Conservation (phyloP, 2,888 invertebrate species). For the Plagodis dolabraria region DNA sequence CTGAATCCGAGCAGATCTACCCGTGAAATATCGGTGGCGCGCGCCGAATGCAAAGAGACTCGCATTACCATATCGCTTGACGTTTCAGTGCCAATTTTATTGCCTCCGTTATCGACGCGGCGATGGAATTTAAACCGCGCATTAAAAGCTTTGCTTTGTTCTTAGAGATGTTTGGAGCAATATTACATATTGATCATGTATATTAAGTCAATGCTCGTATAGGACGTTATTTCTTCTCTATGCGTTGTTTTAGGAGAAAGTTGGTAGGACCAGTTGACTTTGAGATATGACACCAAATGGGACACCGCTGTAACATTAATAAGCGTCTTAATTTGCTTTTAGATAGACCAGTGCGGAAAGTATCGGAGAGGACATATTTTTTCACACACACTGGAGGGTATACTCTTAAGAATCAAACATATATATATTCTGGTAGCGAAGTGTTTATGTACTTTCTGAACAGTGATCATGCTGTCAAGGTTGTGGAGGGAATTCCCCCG, state of each 20-base stretch:
- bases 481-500: too few species aligned
- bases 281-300: too few species aligned
- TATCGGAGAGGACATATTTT: too few species aligned
- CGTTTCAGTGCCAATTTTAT: conserved; percentile 79
- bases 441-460: too few species aligned
- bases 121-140: conserved; percentile 74
- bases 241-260: neutral
- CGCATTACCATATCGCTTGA: conserved; percentile 80
- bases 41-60: conserved; percentile 73
- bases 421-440: too few species aligned
- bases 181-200: conserved; percentile 16
- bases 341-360: too few species aligned
- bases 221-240: neutral
- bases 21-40: conserved; percentile 75
- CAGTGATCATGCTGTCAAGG: too few species aligned
- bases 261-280: too few species aligned
- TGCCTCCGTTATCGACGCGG: conserved; percentile 68
- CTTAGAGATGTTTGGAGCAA: conserved; percentile 19
- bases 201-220: neutral
- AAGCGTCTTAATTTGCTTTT: too few species aligned
- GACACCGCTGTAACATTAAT: too few species aligned
- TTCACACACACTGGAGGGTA: too few species aligned
- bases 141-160: conserved; percentile 62
- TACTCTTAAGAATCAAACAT: too few species aligned
- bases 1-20: conserved; percentile 74